Evolutionary conservation across 2,113 vertebrate genomes (phyloP).

Genomic region (Naja naja): DNA sequence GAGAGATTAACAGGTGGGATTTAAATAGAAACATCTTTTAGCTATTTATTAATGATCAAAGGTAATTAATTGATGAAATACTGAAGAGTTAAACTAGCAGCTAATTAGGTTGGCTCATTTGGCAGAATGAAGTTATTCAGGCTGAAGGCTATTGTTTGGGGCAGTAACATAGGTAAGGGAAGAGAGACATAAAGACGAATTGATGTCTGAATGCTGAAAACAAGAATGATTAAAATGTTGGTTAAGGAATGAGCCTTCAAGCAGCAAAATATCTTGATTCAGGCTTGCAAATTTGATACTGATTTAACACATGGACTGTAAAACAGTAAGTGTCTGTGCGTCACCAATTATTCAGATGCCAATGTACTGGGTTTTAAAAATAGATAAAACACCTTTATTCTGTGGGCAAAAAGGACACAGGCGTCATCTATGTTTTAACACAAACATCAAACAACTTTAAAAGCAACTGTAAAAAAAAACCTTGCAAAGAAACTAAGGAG

Average conservation of each 20-base stretch:
- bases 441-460: neutral
- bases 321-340: neutral
- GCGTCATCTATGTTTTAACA: constrained; percentile 13
- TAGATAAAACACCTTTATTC: neutral
- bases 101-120: neutral
- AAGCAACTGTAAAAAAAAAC: constrained; percentile 15
- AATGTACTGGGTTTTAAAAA: neutral
- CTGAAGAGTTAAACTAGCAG: neutral
- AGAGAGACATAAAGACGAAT: neutral
- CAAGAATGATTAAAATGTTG: neutral
- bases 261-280: neutral
- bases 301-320: neutral
- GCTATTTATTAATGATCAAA: neutral
- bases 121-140: neutral
- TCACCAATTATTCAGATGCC: neutral
- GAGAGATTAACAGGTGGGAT: neutral
- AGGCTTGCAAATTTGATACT: neutral
- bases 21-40: neutral
- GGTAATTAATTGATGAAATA: neutral
- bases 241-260: neutral
- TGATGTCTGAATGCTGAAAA: neutral
- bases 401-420: neutral
- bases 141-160: neutral
- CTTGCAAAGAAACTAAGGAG: neutral
- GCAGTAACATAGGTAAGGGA: neutral